Evolutionary conservation across 1,140 invertebrate genomes (phyloP).

Genomic region (Pseudomyrmex sp.): DNA sequence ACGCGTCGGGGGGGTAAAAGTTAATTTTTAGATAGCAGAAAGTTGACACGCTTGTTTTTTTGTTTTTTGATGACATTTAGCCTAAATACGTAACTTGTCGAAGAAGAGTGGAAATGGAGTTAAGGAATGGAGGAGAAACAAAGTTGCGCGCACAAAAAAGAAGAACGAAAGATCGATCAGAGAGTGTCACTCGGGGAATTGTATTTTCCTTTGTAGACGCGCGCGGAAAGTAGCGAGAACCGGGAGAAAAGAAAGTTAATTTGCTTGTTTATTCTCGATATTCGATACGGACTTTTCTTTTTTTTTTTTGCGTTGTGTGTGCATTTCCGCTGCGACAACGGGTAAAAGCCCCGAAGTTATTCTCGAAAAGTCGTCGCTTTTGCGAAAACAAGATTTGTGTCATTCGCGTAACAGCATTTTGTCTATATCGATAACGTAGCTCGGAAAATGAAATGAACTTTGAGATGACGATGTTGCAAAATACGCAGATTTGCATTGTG

Average conservation of each 20-base stretch:
- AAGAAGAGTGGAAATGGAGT: conserved; percentile 14
- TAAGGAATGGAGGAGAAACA: not conserved
- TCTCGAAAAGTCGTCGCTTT: not conserved
- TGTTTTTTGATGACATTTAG: not conserved
- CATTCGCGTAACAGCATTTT: not conserved
- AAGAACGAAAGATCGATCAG: conserved; percentile 24
- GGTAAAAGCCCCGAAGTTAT: not conserved
- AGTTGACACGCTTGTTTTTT: not conserved
- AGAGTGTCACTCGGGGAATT: conserved; percentile 43
- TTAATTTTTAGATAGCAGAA: not conserved
- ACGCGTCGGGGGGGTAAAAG: not conserved
- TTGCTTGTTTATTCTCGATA: conserved; percentile 45
- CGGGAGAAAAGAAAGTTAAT: conserved; percentile 41
- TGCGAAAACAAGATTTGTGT: not conserved
- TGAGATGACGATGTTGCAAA: not conserved
- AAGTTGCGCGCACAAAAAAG: not conserved
- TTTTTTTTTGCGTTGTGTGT: not conserved
- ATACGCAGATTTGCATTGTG: no score
- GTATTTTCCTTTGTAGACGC: conserved; percentile 46
- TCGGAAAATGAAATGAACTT: not conserved
- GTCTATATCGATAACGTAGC: not conserved
- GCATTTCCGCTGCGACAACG: not conserved
- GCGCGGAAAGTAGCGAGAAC: conserved; percentile 12
- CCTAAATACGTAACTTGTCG: not conserved
- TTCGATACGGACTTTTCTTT: not conserved